Percentiles rank a stretch among this genome's conserved stretches.
These are phyloP conservation scores for Xiphorhynchus erythropygius DNA, from an alignment of 2,797 vertebrate genomes.

Conservation along the genomic window DNA sequence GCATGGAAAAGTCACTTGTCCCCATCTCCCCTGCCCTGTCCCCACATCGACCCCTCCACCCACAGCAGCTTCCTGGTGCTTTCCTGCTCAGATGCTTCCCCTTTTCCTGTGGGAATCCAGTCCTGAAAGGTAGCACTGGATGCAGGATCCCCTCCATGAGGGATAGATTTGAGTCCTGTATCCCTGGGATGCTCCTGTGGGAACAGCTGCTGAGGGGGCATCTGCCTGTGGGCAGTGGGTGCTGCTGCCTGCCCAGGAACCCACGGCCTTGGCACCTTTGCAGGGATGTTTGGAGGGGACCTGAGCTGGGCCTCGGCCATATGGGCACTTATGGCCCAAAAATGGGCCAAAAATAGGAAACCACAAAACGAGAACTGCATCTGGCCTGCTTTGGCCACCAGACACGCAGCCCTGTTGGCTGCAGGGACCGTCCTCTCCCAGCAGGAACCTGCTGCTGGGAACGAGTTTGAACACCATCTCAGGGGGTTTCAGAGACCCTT, in stretches of 20 bases:
- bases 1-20: not conserved
- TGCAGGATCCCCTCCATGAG: rapidly evolving
- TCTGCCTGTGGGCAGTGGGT: rapidly evolving
- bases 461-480: rapidly evolving
- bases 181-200: not conserved
- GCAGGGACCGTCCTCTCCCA: not conserved
- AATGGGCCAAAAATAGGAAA: not conserved
- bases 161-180: not conserved
- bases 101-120: not conserved
- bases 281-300: rapidly evolving
- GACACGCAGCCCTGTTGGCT: not conserved
- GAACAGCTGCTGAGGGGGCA: not conserved
- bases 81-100: not conserved
- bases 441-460: not conserved
- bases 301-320: rapidly evolving
- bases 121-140: rapidly evolving
- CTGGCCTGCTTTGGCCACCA: not conserved
- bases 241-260: not conserved
- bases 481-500: not conserved
- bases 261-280: rapidly evolving
- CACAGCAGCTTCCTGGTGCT: not conserved
- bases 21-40: not conserved
- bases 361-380: not conserved
- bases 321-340: rapidly evolving
- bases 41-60: not conserved